These are phyloP conservation scores for Hormiphora californensis DNA, from an alignment of 37 sponge, comb jelly and placozoan species.

Conservation along the genomic window DNA sequence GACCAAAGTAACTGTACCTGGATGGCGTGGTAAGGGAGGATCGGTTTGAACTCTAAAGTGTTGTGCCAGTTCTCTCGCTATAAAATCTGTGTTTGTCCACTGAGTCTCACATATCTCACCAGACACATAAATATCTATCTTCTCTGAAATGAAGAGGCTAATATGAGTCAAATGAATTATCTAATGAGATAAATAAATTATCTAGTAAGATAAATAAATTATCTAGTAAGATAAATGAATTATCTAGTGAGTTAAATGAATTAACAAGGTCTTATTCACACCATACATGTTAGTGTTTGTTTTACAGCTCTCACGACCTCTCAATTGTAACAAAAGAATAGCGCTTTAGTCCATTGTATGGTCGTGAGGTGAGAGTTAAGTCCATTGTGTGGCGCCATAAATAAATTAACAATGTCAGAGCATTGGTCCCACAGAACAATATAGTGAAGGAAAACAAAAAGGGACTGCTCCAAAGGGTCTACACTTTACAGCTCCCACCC, in stretches of 20 bases:
- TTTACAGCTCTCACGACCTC: no score
- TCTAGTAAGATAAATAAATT: not conserved
- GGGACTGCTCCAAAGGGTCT: no score
- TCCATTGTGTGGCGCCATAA: no score
- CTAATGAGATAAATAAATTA: not conserved
- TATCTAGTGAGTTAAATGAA: not conserved
- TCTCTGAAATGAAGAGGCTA: not conserved
- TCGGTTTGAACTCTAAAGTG: conserved; percentile 30
- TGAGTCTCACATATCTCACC: conserved; percentile 10
- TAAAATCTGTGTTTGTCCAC: conserved; percentile 42
- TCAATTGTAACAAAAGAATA: no score
- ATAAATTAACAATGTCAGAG: no score
- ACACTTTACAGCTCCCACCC: no score
- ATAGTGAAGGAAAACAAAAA: no score
- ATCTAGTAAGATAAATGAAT: not conserved
- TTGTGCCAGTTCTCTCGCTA: conserved; percentile 11
- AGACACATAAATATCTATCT: conserved; percentile 23
- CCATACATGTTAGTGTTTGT: no score
- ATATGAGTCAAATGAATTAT: not conserved
- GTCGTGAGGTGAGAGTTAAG: no score
- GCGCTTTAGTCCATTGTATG: no score
- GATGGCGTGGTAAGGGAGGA: not conserved
- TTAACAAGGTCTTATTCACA: not conserved
- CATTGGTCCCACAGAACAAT: no score
- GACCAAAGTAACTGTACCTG: not conserved